A percentile compares a stretch with the other conserved stretches of the same genome.
Conservation (phyloP, 2,888 invertebrate genomes). For the Allygus modestus region DNA sequence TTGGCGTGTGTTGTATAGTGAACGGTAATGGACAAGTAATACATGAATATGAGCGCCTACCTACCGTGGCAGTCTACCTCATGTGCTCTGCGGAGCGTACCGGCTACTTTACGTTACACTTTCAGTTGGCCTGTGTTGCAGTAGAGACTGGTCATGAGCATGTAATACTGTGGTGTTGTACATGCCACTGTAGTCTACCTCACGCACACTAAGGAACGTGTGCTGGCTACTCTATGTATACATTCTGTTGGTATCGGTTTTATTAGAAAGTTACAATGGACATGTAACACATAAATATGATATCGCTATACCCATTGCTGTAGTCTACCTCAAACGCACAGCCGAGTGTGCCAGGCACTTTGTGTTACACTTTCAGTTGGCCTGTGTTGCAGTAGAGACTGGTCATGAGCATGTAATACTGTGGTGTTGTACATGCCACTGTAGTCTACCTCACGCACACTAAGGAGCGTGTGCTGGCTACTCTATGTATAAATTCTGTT, state of each 20-base stretch:
- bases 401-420: constrained; percentile 7
- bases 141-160: neutral
- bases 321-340: constrained; percentile 4
- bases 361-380: constrained; percentile 6
- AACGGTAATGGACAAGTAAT: neutral
- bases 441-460: constrained; percentile 21
- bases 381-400: neutral
- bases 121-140: neutral
- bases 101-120: constrained; percentile 3
- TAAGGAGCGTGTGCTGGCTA: neutral
- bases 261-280: neutral
- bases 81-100: neutral
- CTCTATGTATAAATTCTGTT: constrained; percentile 4
- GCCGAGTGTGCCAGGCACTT: neutral
- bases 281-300: constrained; percentile 31
- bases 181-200: constrained; percentile 20
- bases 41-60: constrained; percentile 19
- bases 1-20: neutral
- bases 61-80: constrained; percentile 18
- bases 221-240: neutral
- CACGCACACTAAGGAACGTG: neutral
- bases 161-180: constrained; percentile 7
- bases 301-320: neutral
- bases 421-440: neutral
- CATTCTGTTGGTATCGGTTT: neutral